These are phyloP conservation scores for Loriculus beryllinus DNA, from an alignment of 2,797 vertebrate genomes.

Conservation along the genomic window DNA sequence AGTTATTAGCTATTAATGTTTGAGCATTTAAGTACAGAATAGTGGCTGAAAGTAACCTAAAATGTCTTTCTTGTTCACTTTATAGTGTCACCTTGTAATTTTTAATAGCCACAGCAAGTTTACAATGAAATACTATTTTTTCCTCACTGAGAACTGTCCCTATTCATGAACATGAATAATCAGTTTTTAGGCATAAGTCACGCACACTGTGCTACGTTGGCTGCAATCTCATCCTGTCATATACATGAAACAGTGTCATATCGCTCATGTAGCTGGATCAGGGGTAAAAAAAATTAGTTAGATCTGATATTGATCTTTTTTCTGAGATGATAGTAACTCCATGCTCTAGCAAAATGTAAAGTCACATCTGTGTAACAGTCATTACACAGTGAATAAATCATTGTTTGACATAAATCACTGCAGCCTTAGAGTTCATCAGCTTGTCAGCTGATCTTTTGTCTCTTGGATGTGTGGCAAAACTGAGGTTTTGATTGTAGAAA, in stretches of 20 bases:
- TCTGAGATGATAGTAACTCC: neutral
- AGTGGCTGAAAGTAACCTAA: neutral
- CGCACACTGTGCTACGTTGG: neutral
- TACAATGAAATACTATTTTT: neutral
- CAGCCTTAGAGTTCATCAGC: neutral
- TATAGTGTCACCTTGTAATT: neutral
- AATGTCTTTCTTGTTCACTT: neutral
- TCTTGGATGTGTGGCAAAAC: neutral
- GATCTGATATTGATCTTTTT: neutral
- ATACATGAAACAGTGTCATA: neutral
- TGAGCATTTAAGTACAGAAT: neutral
- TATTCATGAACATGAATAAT: neutral
- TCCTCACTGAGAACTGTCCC: neutral
- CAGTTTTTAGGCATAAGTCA: neutral
- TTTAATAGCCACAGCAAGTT: neutral
- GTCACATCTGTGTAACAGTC: neutral
- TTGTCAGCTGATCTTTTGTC: neutral
- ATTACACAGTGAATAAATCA: neutral
- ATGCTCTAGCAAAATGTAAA: neutral
- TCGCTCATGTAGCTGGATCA: neutral
- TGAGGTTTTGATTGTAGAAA: neutral
- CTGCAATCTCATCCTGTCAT: neutral
- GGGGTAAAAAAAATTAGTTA: neutral
- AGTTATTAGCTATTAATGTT: neutral
- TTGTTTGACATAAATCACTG: neutral